Evolutionary conservation across 2,797 vertebrate species (phyloP), one percentile per base, ranked within the genome.

Genomic region (Amphiprion clarkii): DNA sequence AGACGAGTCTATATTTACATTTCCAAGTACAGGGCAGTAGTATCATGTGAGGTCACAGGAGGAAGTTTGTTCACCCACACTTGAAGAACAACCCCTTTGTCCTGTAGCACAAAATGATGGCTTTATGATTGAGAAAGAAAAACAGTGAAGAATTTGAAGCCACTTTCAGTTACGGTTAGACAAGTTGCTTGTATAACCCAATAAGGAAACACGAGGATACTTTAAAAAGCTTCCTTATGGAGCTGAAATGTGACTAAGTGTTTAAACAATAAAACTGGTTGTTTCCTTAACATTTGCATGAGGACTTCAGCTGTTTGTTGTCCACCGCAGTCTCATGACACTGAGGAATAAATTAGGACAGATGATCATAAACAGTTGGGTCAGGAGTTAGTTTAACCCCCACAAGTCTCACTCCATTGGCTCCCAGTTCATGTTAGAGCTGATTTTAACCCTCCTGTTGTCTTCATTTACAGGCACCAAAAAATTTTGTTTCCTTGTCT

Each of bases 1-100:
- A 60, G 77, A 81, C 76, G 78, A 85, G 84, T 89, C 92, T 95
- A 95, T 94, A 94, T 94, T 94, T 94, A 86, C 83, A 16, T 78
- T 66, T 59, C 62, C 14, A 51, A 87, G 86, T 76, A 74, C 69
- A 64, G 69, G 81, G 78, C 77, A 84, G 87, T 67, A 67, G 79
- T 85, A 62, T 87, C 83, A 82, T 82, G 66, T 48, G 58, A 87
- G 76, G 76, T 88, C 82, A 82, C 19, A 63, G 59, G 66, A 76
- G 46, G 76, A 60, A 40, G 57, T 71, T 75, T 86, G 57, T 63
- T 61, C 29, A 61, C 9, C 3, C 54, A 54, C 49, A 33, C 19
- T 55, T 59, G 23, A 14, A 76, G 75, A 21, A 71, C 29, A 16
- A 8, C 56, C 23, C 48, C 67, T 66, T 25, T 72, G 42, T 71